Evolutionary conservation across 2,797 vertebrate genomes (phyloP).

Genomic region (Scarus forsteni): DNA sequence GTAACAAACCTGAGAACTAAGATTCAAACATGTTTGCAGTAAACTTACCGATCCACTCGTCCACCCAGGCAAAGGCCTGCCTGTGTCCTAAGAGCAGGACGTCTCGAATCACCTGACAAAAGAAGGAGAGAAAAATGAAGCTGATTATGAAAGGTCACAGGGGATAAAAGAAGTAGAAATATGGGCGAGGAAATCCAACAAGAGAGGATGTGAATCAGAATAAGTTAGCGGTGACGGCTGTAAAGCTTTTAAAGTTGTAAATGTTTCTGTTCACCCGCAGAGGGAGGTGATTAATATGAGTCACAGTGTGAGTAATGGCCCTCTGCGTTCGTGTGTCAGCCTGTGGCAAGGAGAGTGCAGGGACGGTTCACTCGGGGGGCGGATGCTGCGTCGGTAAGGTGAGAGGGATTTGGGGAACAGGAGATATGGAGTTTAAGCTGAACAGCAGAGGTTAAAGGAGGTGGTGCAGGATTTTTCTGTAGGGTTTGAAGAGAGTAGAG

Average conservation of each 20-base stretch:
- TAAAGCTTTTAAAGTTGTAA: slow-evolving; percentile 27
- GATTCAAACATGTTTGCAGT: not conserved
- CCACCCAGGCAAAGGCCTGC: slow-evolving; percentile 99
- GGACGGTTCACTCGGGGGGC: slow-evolving; percentile 46
- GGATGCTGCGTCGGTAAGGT: slow-evolving; percentile 26
- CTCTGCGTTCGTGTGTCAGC: slow-evolving; percentile 15
- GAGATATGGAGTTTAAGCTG: slow-evolving; percentile 38
- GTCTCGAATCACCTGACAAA: slow-evolving; percentile 73
- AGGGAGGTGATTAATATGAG: slow-evolving; percentile 55
- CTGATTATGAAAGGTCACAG: not conserved
- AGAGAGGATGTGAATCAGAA: slow-evolving; percentile 25
- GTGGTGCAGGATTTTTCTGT: slow-evolving; percentile 5
- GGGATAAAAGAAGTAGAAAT: slow-evolving; percentile 5
- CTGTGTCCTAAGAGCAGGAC: slow-evolving; percentile 94
- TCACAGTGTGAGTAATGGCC: slow-evolving; percentile 58
- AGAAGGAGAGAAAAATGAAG: not conserved
- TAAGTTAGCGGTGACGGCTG: slow-evolving; percentile 10
- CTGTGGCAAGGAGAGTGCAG: slow-evolving; percentile 50
- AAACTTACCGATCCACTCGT: slow-evolving; percentile 98
- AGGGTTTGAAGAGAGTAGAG: slow-evolving; percentile 35
- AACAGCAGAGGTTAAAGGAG: slow-evolving; percentile 16
- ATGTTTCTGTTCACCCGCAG: slow-evolving; percentile 23
- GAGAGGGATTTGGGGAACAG: slow-evolving; percentile 51
- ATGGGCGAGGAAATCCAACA: slow-evolving; percentile 20
- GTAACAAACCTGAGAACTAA: too few relatives aligned